These are phyloP conservation scores for Andinoacara biseriatus DNA, from an alignment of 2,113 vertebrate species.

Conservation along the genomic window DNA sequence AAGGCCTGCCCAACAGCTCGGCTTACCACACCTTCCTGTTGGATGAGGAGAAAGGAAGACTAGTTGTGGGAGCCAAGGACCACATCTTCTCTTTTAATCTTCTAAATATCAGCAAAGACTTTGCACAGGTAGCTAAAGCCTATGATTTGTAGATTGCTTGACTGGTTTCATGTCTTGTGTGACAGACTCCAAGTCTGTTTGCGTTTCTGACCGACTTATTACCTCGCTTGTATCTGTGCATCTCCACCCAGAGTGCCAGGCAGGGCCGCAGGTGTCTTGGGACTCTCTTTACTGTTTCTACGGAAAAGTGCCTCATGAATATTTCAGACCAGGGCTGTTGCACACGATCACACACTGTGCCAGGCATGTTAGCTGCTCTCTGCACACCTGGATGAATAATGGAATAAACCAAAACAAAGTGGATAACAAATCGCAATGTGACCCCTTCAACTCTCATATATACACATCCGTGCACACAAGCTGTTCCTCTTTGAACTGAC, in stretches of 20 bases:
- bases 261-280: constrained; percentile 49
- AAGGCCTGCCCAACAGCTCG: constrained; percentile 92
- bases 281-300: constrained; percentile 69
- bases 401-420: constrained; percentile 78
- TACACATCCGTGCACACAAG: constrained; percentile 37
- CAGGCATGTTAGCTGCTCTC: constrained; percentile 70
- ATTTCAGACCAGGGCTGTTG: constrained; percentile 75
- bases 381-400: constrained; percentile 82
- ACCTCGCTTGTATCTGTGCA: neutral
- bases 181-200: constrained; percentile 9
- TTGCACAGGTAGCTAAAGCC: constrained; percentile 84
- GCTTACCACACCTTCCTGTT: constrained; percentile 96
- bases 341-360: constrained; percentile 68
- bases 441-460: constrained; percentile 51
- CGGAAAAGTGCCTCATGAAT: constrained; percentile 74
- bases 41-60: constrained; percentile 93
- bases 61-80: constrained; percentile 96
- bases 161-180: neutral
- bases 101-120: constrained; percentile 93
- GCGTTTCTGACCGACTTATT: constrained; percentile 43
- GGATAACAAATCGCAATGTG: constrained; percentile 75
- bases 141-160: neutral
- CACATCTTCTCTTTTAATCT: constrained; percentile 98
- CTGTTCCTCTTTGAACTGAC: constrained; percentile 15
- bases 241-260: constrained; percentile 41